Evolutionary conservation across 2,113 vertebrate species (phyloP).

Genomic region (Xiphophorus couchianus): DNA sequence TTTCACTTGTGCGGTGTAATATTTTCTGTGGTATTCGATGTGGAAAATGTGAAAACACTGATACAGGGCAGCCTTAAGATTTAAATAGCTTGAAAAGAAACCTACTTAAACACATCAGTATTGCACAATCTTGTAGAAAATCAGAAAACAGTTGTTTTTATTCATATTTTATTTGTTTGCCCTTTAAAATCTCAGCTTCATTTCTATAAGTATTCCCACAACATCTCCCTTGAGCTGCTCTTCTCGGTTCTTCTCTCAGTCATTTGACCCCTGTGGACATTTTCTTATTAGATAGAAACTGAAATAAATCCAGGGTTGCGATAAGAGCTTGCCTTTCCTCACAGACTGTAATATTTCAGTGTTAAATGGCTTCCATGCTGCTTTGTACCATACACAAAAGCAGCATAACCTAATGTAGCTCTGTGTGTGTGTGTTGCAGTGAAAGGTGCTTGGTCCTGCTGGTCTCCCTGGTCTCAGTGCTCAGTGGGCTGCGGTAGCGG

Average conservation of each 20-base stretch:
- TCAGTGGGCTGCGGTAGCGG: constrained; percentile 95
- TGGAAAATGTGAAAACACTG: neutral
- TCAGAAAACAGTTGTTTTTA: neutral
- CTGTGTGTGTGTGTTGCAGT: constrained; percentile 77
- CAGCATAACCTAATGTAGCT: neutral
- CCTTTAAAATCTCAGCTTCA: too few relatives aligned
- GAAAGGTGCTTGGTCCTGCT: constrained; percentile 95
- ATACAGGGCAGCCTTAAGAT: neutral
- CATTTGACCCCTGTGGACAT: neutral
- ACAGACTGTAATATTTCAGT: neutral
- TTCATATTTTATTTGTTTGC: neutral
- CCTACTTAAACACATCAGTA: neutral
- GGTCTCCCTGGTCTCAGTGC: constrained; percentile 96
- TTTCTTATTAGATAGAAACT: neutral
- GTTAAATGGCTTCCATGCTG: neutral
- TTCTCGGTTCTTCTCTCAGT: neutral
- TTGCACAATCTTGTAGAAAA: neutral
- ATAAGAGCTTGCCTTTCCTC: neutral
- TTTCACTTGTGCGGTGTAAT: too few relatives aligned
- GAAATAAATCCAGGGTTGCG: neutral
- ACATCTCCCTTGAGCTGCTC: neutral
- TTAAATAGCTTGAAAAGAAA: neutral
- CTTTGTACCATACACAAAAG: neutral
- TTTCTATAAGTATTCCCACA: too few relatives aligned
- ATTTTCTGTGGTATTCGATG: too few relatives aligned